Evolutionary conservation across 2,888 invertebrate genomes (phyloP).

Genomic region (Pedicia rivosa): DNA sequence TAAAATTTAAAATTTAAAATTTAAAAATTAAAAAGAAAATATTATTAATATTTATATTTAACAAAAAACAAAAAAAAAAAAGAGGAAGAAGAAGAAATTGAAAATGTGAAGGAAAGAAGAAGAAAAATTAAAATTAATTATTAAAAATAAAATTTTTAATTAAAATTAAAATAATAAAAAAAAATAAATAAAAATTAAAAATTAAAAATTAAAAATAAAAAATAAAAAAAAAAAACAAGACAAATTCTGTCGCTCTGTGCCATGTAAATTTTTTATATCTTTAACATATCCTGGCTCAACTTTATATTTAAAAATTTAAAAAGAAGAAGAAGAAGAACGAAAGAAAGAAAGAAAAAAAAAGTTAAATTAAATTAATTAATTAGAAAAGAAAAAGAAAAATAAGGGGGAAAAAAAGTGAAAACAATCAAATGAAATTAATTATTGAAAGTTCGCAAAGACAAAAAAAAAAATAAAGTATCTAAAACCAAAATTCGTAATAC

Average conservation of each 20-base stretch:
- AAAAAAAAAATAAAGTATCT: too few species aligned
- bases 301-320: too few species aligned
- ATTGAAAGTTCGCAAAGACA: too few species aligned
- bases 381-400: too few species aligned
- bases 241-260: conserved; percentile 6
- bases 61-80: conserved; percentile 8
- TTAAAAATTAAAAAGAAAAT: conserved; percentile 30
- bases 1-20: conserved; percentile 22
- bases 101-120: too few species aligned
- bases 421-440: too few species aligned
- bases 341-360: conserved; percentile 11
- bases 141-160: neutral
- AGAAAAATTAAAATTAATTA: neutral
- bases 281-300: conserved; percentile 7
- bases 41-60: conserved; percentile 13
- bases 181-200: neutral
- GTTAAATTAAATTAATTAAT: neutral
- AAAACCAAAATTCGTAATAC: too few species aligned
- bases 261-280: conserved; percentile 6
- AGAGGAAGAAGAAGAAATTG: too few species aligned
- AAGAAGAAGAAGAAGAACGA: too few species aligned
- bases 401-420: too few species aligned
- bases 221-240: conserved; percentile 4
- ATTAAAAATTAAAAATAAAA: neutral
- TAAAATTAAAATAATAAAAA: neutral